These are phyloP conservation scores for Chanos chanos DNA, from an alignment of 2,797 vertebrate genomes.

Conservation along the genomic window DNA sequence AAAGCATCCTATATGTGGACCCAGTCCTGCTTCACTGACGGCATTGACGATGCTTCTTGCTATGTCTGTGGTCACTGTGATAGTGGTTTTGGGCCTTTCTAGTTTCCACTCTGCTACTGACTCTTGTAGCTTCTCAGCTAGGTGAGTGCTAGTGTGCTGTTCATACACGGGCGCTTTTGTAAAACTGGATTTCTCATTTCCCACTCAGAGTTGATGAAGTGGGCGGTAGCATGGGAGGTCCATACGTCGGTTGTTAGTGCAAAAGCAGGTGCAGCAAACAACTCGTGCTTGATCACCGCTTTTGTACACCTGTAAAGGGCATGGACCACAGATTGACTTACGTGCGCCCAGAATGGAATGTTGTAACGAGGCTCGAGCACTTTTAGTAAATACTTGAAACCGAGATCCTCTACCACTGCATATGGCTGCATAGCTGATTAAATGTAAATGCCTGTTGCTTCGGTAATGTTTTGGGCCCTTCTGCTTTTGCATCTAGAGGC, in stretches of 20 bases:
- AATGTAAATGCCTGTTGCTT: not conserved
- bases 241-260: not conserved
- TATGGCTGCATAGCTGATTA: not conserved
- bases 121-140: not conserved
- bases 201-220: not conserved
- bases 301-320: not conserved
- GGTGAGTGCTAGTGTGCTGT: not conserved
- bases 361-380: not conserved
- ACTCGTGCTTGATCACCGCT: not conserved
- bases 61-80: conserved; percentile 17
- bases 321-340: not conserved
- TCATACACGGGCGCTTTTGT: not conserved
- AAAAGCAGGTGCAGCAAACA: not conserved
- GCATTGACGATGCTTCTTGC: conserved; percentile 25
- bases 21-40: conserved; percentile 6
- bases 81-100: not conserved
- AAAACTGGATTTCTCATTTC: not conserved
- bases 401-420: not conserved
- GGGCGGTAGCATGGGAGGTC: not conserved
- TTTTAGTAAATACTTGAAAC: not conserved
- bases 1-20: conserved; percentile 14
- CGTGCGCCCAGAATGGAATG: not conserved
- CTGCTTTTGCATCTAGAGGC: not conserved
- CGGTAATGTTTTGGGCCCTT: not conserved
- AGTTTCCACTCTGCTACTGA: not conserved